These are phyloP conservation scores for Cyprinus carpio DNA, from an alignment of 2,113 vertebrate species.

Conservation along the genomic window DNA sequence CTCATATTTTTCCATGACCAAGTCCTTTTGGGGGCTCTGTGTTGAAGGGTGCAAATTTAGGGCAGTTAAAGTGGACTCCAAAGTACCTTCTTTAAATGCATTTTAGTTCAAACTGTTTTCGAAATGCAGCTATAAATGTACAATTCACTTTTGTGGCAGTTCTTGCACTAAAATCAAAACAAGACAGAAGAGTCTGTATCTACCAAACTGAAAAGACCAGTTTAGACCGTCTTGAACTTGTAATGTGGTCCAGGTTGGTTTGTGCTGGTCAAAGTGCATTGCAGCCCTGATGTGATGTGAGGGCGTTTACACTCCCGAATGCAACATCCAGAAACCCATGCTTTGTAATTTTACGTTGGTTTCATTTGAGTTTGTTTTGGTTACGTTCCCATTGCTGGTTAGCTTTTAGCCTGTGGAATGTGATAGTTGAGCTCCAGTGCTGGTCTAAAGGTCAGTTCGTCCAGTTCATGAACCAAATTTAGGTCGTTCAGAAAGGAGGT, in stretches of 20 bases:
- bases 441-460: conserved; percentile 41
- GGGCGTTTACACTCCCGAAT: conserved; percentile 37
- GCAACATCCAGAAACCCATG: conserved; percentile 31
- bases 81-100: conserved; percentile 49
- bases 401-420: conserved; percentile 34
- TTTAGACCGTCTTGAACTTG: background rate
- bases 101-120: background rate
- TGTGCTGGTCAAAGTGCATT: background rate
- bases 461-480: background rate
- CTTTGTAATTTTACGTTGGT: conserved; percentile 42
- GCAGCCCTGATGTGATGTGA: background rate
- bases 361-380: conserved; percentile 52
- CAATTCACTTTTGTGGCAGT: background rate
- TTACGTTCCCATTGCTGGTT: conserved; percentile 43
- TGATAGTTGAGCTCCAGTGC: conserved; percentile 50
- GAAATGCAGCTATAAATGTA: background rate
- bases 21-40: background rate
- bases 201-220: background rate
- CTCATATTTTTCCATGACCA: background rate
- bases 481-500: conserved; percentile 47
- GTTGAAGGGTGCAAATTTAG: conserved; percentile 70
- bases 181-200: background rate
- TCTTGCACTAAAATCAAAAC: background rate
- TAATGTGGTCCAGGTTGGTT: background rate
- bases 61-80: conserved; percentile 74